Conservation (phyloP, 2,797 vertebrate genomes). For the Denticeps clupeoides region DNA sequence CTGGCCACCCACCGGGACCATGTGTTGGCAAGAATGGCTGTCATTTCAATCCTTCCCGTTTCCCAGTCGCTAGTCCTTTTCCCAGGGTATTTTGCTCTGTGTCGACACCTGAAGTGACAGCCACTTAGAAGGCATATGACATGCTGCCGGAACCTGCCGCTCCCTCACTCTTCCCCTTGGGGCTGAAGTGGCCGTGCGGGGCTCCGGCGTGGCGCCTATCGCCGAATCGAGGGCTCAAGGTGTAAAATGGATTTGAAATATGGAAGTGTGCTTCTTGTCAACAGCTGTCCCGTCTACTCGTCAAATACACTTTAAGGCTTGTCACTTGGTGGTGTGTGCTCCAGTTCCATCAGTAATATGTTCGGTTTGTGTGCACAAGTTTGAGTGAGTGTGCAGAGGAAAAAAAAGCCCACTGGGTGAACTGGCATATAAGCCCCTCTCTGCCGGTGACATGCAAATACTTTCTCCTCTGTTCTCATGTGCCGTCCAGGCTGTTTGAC, state of each 20-base stretch:
- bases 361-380: too few species aligned
- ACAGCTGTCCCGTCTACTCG: too few species aligned
- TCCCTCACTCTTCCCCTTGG: conserved; percentile 9
- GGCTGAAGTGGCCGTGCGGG: conserved; percentile 8
- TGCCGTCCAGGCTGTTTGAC: conserved; percentile 7
- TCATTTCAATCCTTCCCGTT: conserved; percentile 9
- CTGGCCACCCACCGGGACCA: too few species aligned
- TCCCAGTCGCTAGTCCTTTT: too few species aligned
- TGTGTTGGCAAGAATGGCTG: conserved; percentile 6
- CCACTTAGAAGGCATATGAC: conserved; percentile 12
- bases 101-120: conserved; percentile 14
- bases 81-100: not conserved
- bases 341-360: too few species aligned
- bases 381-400: too few species aligned
- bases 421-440: not conserved
- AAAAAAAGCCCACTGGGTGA: too few species aligned
- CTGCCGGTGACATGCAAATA: not conserved
- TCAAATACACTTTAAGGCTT: too few species aligned
- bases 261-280: conserved; percentile 46
- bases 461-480: conserved; percentile 5
- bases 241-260: conserved; percentile 57
- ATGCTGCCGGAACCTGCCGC: too few species aligned
- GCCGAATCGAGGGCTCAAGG: not conserved
- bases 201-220: not conserved
- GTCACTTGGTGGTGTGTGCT: too few species aligned